Conservation (phyloP, 64 coral and sea anemone species). For the Hydrozoanthus tunicans region DNA sequence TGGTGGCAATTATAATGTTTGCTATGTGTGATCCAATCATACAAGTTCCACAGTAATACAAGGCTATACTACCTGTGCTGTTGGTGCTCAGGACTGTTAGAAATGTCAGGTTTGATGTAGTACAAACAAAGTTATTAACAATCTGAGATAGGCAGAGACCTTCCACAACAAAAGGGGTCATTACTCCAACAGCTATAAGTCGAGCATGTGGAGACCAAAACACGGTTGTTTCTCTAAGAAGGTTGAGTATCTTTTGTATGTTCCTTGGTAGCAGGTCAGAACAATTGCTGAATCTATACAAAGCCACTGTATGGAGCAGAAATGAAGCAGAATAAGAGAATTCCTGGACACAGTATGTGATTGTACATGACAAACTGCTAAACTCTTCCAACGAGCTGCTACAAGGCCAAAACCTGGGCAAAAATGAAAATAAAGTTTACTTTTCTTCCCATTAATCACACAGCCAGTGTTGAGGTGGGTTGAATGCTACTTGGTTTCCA, state of each 20-base stretch:
- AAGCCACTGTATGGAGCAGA: background rate
- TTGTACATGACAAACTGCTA: background rate
- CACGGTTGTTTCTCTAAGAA: background rate
- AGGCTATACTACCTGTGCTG: background rate
- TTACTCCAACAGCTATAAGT: conserved; percentile 5
- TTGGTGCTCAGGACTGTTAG: conserved; percentile 23
- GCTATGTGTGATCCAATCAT: background rate
- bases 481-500: background rate
- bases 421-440: background rate
- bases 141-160: conserved; percentile 4
- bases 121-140: conserved; percentile 11
- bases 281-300: conserved; percentile 5
- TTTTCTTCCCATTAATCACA: background rate
- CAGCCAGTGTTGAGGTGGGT: background rate
- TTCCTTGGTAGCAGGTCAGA: background rate
- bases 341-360: conserved; percentile 4
- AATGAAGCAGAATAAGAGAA: conserved; percentile 12
- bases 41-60: conserved; percentile 31
- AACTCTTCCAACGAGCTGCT: background rate
- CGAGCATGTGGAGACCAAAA: conserved; percentile 8
- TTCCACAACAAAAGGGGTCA: conserved; percentile 17
- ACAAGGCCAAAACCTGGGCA: conserved; percentile 34
- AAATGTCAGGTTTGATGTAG: conserved; percentile 15
- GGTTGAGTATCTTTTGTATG: background rate
- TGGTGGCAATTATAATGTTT: background rate